These are phyloP conservation scores for Arenaria interpres DNA, from an alignment of 2,113 vertebrate genomes.

Conservation along the genomic window DNA sequence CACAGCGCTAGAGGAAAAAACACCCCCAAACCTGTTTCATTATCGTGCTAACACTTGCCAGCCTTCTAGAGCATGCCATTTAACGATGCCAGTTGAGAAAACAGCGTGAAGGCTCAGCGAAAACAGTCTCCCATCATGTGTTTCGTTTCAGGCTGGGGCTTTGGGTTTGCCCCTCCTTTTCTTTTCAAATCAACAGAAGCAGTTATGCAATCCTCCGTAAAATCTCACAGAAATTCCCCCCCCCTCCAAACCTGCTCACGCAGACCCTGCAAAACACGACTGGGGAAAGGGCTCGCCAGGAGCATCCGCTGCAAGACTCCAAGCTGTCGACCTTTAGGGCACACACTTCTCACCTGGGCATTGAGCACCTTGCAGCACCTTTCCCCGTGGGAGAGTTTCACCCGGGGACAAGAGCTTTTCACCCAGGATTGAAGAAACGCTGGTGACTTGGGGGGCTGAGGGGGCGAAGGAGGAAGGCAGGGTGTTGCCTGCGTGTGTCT, in stretches of 20 bases:
- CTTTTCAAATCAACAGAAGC: not conserved
- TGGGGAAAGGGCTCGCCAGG: accelerated
- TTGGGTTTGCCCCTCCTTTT: not conserved
- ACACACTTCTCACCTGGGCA: accelerated
- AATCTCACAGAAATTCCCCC: accelerated
- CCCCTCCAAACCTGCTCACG: not conserved
- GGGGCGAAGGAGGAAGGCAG: too few species aligned
- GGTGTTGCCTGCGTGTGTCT: not conserved
- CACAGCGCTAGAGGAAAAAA: not conserved
- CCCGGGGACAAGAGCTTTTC: not conserved
- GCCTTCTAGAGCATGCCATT: not conserved
- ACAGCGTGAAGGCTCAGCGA: not conserved
- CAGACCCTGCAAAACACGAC: not conserved
- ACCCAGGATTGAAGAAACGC: not conserved
- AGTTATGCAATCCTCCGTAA: constrained; percentile 3
- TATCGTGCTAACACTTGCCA: not conserved
- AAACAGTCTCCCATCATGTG: not conserved
- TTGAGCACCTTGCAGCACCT: not conserved
- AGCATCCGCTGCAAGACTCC: not conserved
- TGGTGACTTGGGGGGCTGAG: not conserved
- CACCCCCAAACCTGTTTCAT: not conserved
- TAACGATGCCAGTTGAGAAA: not conserved
- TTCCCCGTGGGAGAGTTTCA: not conserved
- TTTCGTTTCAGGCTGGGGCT: not conserved
- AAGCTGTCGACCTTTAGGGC: not conserved